Base-by-base conservation (phyloP, 2,888 invertebrate genomes). In the Darwinula stevensoni region DNA sequence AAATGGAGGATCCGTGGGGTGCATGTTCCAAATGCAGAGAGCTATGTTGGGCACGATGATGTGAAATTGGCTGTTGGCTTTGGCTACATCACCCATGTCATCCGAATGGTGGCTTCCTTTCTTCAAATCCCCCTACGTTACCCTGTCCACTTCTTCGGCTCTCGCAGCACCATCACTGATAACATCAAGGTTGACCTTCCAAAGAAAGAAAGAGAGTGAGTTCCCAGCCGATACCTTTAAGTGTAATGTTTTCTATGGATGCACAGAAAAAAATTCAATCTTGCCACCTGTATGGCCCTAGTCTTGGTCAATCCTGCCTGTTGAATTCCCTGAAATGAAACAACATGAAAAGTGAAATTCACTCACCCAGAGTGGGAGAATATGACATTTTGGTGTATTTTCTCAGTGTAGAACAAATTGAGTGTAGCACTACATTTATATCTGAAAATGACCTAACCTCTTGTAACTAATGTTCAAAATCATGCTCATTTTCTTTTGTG, bases 41-140 rank as follows among this genome's bases (percentile, higher is more conserved):
- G 59, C 35, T 57, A 63, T 41, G 56, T 59, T 38, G 65, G 65
- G 43, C 57, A 60, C 36, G 61, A 61, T 29, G 69, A 72, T 37
- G 58, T 59, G 14, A 67, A 62, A 52, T 57, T 78, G 33, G 65
- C 78, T 1, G 75, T 78, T n/a, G 76, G 78, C 1, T 58, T 84
- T 3, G 84, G 86, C 4, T 74, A 70, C 47, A 71, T 73, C 6
- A 70, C 76, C 12, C 86, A 88, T 46, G 59, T 75, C 12, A 61
- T 75, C 0, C 62, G 69, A 36, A 66, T 84, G 57, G 65, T 78
- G 30, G 70, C 80, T 2, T 65, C 65, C 30, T 62, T 88, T 42
- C 57, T 91, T 31, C 68, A 75, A 49, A 65, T 76, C 41, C 82
- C 88, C 17, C 56, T 84, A 14, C 58, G 86, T 26, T 86, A 88